phyloP scores from a whole-genome alignment of 2,113 vertebrate species.

The Siniperca chuatsi region DNA sequence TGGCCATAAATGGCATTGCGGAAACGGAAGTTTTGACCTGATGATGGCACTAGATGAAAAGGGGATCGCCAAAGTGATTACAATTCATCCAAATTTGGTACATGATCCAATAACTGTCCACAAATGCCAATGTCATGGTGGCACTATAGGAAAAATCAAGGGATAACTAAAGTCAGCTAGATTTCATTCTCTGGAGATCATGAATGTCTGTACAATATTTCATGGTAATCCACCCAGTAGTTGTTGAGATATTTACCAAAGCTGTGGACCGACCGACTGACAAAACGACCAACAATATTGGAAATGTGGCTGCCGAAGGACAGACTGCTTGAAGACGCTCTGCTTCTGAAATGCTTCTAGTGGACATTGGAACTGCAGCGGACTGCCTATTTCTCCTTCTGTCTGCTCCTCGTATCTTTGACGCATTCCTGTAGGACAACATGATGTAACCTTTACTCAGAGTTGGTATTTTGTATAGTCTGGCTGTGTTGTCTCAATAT shows the following conservation, averaged over 20 bases:
- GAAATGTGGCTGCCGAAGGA: background rate
- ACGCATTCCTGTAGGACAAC: background rate
- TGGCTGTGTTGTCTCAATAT: constrained; percentile 32
- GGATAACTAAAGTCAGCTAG: no score
- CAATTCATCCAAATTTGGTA: background rate
- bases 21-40: no score
- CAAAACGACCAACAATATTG: background rate
- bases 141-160: background rate
- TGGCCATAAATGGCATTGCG: no score
- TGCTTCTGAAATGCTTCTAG: background rate
- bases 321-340: background rate
- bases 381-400: background rate
- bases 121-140: background rate
- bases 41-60: no score
- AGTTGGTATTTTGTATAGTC: constrained; percentile 38
- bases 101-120: background rate
- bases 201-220: no score
- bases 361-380: background rate
- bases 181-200: no score
- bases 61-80: background rate
- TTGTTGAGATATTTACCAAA: no score
- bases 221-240: no score
- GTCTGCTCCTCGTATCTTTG: background rate
- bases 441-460: constrained; percentile 22
- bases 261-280: no score